Conservation (phyloP, 2,888 invertebrate species). For the Acleris holmiana region DNA sequence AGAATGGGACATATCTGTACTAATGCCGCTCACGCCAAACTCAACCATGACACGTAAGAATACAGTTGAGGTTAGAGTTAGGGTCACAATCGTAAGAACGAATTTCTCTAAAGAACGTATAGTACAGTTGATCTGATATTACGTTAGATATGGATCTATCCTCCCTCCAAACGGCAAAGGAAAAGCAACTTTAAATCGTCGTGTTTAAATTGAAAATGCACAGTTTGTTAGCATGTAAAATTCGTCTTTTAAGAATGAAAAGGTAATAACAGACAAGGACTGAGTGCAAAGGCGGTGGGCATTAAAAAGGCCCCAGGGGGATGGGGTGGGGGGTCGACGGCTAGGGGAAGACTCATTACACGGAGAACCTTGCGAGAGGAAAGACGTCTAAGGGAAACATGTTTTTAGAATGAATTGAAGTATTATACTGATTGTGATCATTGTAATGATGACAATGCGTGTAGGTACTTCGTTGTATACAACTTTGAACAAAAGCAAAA, state of each 20-base stretch:
- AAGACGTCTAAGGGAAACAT: conserved; percentile 48
- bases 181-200: conserved; percentile 41
- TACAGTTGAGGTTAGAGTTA: conserved; percentile 46
- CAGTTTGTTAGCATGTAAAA: conserved; percentile 47
- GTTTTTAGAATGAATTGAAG: conserved; percentile 38
- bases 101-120: conserved; percentile 72
- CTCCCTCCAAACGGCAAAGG: conserved; percentile 44
- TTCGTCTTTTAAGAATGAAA: conserved; percentile 66
- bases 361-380: conserved; percentile 43
- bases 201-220: conserved; percentile 46
- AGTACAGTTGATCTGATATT: conserved; percentile 62
- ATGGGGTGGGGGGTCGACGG: conserved; percentile 48
- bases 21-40: conserved; percentile 46
- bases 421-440: neutral
- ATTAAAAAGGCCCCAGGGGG: conserved; percentile 68
- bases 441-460: no score
- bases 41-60: conserved; percentile 44
- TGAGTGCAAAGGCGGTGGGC: conserved; percentile 61
- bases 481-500: neutral
- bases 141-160: conserved; percentile 71
- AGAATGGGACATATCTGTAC: conserved; percentile 56
- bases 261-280: conserved; percentile 56
- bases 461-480: no score
- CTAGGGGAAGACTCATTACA: conserved; percentile 65
- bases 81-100: conserved; percentile 54